Percentiles rank a stretch among this genome's conserved stretches.
Evolutionary conservation across 2,113 vertebrate species (phyloP).

Genomic region (Barbus barbus): DNA sequence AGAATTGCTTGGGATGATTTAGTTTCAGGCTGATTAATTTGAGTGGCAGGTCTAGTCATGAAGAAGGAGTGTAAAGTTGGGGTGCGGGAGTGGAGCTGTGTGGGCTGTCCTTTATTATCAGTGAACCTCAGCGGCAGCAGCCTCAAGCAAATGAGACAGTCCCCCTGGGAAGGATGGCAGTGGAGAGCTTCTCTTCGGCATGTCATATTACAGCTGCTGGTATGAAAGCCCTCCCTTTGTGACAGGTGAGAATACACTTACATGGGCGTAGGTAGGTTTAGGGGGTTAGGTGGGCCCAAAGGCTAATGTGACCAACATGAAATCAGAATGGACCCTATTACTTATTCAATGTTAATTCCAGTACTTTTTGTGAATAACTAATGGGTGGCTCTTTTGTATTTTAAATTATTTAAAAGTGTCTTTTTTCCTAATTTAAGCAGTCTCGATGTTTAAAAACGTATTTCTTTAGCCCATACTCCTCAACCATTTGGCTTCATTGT

Average conservation of each 20-base stretch:
- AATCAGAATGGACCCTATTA: background rate
- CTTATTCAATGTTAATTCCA: background rate
- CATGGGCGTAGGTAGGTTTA: background rate
- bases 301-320: background rate
- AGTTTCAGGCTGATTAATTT: slow-evolving; percentile 55
- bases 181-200: slow-evolving; percentile 21
- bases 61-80: background rate
- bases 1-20: slow-evolving; percentile 40
- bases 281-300: background rate
- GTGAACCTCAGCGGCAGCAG: slow-evolving; percentile 28
- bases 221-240: too few species aligned
- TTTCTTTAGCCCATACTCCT: too few species aligned
- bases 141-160: slow-evolving; percentile 50
- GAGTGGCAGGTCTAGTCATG: slow-evolving; percentile 37
- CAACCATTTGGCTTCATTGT: too few species aligned
- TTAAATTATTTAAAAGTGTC: too few species aligned
- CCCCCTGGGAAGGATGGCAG: slow-evolving; percentile 31
- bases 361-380: too few species aligned
- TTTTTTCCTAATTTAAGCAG: too few species aligned
- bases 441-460: too few species aligned
- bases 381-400: too few species aligned
- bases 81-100: background rate
- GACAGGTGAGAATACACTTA: background rate
- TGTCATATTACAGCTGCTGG: slow-evolving; percentile 11
- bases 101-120: slow-evolving; percentile 52